Conservation (phyloP, 1,140 invertebrate genomes). For the Danaus plexippus region DNA sequence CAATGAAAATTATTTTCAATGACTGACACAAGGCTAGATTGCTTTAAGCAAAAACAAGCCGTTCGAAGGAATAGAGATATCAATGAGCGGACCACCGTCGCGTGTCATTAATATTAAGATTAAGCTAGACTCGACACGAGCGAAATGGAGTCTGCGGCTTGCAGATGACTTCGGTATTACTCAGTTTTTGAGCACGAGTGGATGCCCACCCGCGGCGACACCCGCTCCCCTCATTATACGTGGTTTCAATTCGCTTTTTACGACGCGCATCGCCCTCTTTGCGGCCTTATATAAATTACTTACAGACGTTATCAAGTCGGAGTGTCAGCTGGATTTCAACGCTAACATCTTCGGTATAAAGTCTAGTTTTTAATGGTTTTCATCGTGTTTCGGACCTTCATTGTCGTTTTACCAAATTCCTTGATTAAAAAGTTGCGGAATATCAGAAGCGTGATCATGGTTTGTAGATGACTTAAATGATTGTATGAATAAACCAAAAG, state of each 20-base stretch:
- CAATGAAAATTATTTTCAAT: too few relatives aligned
- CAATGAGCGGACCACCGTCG: constrained; percentile 41
- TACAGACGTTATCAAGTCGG: constrained; percentile 36
- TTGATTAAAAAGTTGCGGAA: constrained; percentile 29
- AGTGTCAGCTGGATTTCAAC: constrained; percentile 3
- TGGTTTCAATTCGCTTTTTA: constrained; percentile 70
- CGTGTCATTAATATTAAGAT: constrained; percentile 59
- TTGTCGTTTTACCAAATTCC: constrained; percentile 11
- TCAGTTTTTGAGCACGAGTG: constrained; percentile 66
- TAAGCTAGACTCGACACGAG: constrained; percentile 47
- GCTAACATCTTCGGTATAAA: constrained; percentile 13
- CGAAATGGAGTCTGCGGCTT: constrained; percentile 49
- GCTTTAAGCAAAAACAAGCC: constrained; percentile 8
- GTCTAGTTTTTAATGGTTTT: constrained; percentile 17
- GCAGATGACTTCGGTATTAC: constrained; percentile 61
- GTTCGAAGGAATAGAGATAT: constrained; percentile 29
- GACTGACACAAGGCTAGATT: constrained; percentile 3
- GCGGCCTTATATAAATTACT: constrained; percentile 24
- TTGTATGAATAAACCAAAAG: too few relatives aligned
- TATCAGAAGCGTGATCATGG: constrained; percentile 13
- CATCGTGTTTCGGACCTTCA: neutral
- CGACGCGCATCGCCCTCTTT: constrained; percentile 47
- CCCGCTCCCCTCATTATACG: constrained; percentile 57
- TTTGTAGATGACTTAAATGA: neutral
- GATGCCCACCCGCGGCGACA: constrained; percentile 58